Evolutionary conservation across 53 echinoderm and acorn worm genomes (phyloP).

Genomic region (Holothuria scabra): DNA sequence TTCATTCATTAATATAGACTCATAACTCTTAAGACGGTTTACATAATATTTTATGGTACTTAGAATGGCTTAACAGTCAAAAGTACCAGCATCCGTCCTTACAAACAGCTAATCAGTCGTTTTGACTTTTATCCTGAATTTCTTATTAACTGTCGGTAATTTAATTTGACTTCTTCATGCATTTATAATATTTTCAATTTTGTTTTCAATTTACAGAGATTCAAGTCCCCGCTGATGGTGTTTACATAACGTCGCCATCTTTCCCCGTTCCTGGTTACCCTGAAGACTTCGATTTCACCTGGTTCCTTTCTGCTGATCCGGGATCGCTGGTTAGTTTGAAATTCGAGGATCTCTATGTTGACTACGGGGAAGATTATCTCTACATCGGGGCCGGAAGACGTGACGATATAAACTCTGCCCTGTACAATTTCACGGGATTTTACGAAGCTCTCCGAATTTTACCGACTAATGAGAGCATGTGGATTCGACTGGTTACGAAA

Average conservation of each 20-base stretch:
- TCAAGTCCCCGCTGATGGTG: background rate
- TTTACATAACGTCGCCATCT: constrained; percentile 8
- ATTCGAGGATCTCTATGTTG: background rate
- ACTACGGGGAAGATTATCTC: background rate
- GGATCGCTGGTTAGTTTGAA: background rate
- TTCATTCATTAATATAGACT: too few relatives aligned
- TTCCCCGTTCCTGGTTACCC: constrained; percentile 1
- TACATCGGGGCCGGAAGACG: background rate
- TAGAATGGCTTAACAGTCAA: too few relatives aligned
- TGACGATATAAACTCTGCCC: background rate
- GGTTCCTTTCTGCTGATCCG: background rate
- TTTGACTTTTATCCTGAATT: too few relatives aligned
- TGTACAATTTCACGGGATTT: background rate
- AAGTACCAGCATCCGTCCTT: too few relatives aligned
- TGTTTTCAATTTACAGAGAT: constrained; percentile 7
- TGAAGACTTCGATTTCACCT: constrained; percentile 10
- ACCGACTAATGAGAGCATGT: background rate
- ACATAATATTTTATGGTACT: too few relatives aligned
- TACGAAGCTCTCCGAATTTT: background rate
- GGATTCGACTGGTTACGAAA: constrained; percentile 4
- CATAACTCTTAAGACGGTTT: too few relatives aligned
- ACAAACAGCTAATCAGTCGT: too few relatives aligned
- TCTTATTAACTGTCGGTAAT: too few relatives aligned
- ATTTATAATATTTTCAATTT: background rate
- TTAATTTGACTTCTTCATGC: too few relatives aligned